Conservation (phyloP, 2,797 vertebrate genomes). For the Poeciliopsis paucimaculata region DNA sequence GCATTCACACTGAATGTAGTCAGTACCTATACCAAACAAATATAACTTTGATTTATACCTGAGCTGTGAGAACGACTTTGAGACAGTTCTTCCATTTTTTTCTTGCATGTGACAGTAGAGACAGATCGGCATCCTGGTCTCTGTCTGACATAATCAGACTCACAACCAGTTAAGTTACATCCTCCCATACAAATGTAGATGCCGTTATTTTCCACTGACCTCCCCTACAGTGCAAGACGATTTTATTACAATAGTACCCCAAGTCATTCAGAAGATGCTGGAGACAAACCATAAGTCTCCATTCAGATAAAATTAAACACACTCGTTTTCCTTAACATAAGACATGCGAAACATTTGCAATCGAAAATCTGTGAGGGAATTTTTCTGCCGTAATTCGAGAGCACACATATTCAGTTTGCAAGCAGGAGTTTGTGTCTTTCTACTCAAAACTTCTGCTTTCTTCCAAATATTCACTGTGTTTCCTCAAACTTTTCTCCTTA, state of each 20-base stretch:
- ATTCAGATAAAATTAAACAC: too few species aligned
- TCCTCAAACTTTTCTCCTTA: too few species aligned
- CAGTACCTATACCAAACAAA: background rate
- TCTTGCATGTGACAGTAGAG: background rate
- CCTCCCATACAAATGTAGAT: too few species aligned
- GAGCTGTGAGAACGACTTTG: background rate
- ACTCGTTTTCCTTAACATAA: background rate
- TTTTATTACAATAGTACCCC: background rate
- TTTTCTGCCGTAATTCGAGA: too few species aligned
- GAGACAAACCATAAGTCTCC: background rate
- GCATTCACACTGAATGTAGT: background rate
- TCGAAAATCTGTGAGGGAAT: too few species aligned
- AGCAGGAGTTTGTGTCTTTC: too few species aligned
- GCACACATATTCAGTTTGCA: too few species aligned
- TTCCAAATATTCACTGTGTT: too few species aligned
- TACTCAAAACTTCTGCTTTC: too few species aligned
- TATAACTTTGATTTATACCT: background rate
- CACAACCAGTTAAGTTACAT: too few species aligned
- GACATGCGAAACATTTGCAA: background rate
- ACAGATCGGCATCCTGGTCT: background rate
- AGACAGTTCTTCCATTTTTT: background rate
- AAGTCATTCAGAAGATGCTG: too few species aligned
- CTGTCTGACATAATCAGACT: too few species aligned
- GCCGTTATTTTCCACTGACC: background rate
- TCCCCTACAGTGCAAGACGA: background rate